Evolutionary conservation across 2,113 vertebrate species (phyloP).

Genomic region (cattle (Bos taurus)): DNA sequence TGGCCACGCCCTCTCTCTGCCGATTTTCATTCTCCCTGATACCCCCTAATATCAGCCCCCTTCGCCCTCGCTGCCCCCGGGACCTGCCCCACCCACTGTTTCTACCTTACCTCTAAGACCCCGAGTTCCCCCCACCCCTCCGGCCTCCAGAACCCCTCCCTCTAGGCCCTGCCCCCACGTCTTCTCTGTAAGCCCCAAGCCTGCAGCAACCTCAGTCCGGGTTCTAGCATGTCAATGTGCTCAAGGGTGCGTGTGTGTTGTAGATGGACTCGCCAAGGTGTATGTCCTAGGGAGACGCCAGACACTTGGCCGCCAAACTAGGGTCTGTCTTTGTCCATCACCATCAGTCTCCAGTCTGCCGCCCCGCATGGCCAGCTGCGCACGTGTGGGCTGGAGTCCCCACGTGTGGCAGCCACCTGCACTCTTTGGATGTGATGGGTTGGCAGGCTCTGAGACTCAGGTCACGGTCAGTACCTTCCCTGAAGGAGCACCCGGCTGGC

Average conservation of each 20-base stretch:
- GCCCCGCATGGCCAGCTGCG: neutral
- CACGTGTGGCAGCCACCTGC: neutral
- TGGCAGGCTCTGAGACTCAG: conserved; percentile 11
- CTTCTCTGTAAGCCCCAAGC: conserved; percentile 25
- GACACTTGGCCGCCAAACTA: neutral
- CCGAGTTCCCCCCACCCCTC: neutral
- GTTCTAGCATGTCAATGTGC: neutral
- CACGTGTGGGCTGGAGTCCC: neutral
- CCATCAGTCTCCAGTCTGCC: neutral
- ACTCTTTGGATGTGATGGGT: neutral
- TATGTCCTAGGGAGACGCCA: neutral
- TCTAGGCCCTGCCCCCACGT: neutral
- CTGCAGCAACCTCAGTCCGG: neutral
- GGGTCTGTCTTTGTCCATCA: conserved; percentile 50
- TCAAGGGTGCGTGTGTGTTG: neutral
- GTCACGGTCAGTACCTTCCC: neutral
- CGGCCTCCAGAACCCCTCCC: neutral
- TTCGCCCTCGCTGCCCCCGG: neutral
- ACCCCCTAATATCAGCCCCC: neutral
- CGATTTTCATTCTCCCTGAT: neutral
- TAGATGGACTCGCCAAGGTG: neutral
- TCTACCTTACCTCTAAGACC: neutral
- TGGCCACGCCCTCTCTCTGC: conserved; percentile 61
- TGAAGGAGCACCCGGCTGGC: neutral
- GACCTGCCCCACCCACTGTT: conserved; percentile 47